A percentile compares a stretch with the other conserved stretches of the same genome.
phyloP scores from a whole-genome alignment of 2,888 invertebrate species.

The Falcaria lacertinaria region DNA sequence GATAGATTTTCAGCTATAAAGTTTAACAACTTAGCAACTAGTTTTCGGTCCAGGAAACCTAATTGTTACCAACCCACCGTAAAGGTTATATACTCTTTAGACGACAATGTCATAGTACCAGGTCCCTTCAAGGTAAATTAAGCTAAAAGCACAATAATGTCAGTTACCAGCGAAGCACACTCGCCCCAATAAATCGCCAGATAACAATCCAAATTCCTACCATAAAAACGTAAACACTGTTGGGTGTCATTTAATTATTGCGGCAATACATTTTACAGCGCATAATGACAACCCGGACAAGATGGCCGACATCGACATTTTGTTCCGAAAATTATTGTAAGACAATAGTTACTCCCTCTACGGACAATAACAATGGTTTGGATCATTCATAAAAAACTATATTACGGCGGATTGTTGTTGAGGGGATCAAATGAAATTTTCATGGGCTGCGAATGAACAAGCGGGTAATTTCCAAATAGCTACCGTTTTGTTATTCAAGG shows the following conservation, averaged over 20 bases:
- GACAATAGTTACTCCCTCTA: no score
- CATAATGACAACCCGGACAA: slow-evolving; percentile 36
- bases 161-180: background rate
- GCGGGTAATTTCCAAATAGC: slow-evolving; percentile 1
- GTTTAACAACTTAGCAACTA: no score
- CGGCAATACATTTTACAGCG: slow-evolving; percentile 33
- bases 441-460: background rate
- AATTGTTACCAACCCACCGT: no score
- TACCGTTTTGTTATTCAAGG: background rate
- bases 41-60: no score
- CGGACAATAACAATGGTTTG: background rate
- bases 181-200: background rate
- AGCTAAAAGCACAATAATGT: background rate
- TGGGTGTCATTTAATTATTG: background rate
- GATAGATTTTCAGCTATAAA: no score
- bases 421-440: background rate
- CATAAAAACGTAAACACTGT: slow-evolving; percentile 1
- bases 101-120: no score
- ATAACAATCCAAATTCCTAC: background rate
- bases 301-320: slow-evolving; percentile 12
- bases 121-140: background rate
- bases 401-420: background rate
- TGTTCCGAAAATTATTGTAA: no score
- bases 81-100: no score
- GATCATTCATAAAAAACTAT: background rate